A percentile compares a stretch with the other conserved stretches of the same genome.
Evolutionary conservation across 2,797 vertebrate genomes (phyloP).

Genomic region (Cynopterus sphinx): DNA sequence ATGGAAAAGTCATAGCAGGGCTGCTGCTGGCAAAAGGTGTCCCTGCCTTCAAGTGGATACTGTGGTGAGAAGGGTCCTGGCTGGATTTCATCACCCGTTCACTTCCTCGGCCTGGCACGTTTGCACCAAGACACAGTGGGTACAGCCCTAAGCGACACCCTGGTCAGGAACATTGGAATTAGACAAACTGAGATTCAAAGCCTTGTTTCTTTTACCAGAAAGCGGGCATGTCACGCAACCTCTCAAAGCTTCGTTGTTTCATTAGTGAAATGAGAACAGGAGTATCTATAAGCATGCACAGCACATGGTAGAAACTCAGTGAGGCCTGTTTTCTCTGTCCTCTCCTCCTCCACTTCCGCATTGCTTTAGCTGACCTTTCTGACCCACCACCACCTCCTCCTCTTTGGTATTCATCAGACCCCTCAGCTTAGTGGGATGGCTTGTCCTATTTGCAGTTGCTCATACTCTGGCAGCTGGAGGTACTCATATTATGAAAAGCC

Average conservation of each 20-base stretch:
- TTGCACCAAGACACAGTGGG: background rate
- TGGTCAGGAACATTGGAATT: background rate
- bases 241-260: background rate
- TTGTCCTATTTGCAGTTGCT: background rate
- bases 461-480: background rate
- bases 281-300: background rate
- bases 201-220: background rate
- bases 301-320: background rate
- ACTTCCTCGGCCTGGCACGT: background rate
- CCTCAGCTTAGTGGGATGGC: background rate
- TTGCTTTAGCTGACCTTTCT: background rate
- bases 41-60: background rate
- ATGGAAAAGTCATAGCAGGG: background rate
- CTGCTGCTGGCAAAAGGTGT: background rate
- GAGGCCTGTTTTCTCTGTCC: background rate
- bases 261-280: background rate
- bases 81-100: background rate
- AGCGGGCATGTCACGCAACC: background rate
- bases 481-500: background rate
- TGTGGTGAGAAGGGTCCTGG: background rate
- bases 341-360: background rate
- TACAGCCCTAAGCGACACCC: background rate
- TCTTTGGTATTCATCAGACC: background rate
- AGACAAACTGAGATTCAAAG: background rate
- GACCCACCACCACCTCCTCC: background rate